Base-by-base conservation (phyloP, 2,113 vertebrate genomes). In the Erinaceus europaeus region DNA sequence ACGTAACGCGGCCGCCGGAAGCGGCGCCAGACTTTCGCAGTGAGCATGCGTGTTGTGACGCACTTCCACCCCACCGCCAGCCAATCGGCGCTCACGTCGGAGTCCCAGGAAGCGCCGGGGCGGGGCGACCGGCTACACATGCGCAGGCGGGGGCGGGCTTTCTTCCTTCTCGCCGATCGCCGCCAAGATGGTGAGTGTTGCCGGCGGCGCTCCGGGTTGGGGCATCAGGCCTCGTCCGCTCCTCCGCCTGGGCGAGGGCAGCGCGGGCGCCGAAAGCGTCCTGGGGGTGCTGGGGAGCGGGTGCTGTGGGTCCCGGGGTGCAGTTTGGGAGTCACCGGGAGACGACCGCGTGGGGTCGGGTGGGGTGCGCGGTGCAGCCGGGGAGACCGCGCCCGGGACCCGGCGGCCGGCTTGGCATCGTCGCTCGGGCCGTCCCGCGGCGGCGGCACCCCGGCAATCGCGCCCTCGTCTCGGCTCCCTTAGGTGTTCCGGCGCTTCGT, bases 401-500 rank as follows among this genome's bases (percentile, higher is more conserved):
- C 48, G 48, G 48, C 13, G 48, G 13, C 48, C 13, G 48, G 48
- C 4, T 50, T 50, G 17, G 48, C 48, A 50, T 9, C 48, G 48
- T 11, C n/a, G n/a, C n/a, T n/a, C n/a, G n/a, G n/a, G n/a, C n/a
- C n/a, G n/a, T n/a, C n/a, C n/a, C n/a, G n/a, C n/a, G n/a, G n/a
- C n/a, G n/a, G n/a, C n/a, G n/a, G n/a, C n/a, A n/a, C n/a, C n/a
- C n/a, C n/a, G n/a, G n/a, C n/a, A n/a, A n/a, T n/a, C n/a, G n/a
- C n/a, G n/a, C n/a, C n/a, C 4, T 74, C 11, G 15, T n/a, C 9
- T 40, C 1, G 5, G 2, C 9, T 14, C 17, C 76, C 48, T 2
- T 82, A 99, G 99, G 99, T 99, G 96, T 99, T 98, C 97, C 98
- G 99, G 69, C 98, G 99, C 87, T 99, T 98, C 34, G 98, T 99